Evolutionary conservation across 92 coral and sea anemone genomes (phyloP), one percentile per base, ranked within the genome.

Genomic region (Virgularia gustaviana): DNA sequence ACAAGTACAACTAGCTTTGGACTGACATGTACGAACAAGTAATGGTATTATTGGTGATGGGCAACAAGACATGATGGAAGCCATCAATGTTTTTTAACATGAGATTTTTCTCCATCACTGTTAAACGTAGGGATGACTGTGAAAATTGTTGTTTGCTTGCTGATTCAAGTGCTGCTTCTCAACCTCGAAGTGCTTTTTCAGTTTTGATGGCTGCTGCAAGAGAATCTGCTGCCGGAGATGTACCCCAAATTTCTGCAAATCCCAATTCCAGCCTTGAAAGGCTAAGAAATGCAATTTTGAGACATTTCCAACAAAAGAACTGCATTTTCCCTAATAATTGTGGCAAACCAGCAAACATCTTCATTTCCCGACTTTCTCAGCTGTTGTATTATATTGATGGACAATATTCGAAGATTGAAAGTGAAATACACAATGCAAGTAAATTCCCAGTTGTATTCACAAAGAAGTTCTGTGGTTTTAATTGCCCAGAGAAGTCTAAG

Each of bases 391-490:
- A 63, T 23, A 28, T 63, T 63, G 71, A 63, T 63, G 71, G 71
- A 4, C 71, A 63, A 39, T 63, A 63, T 36, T 70, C 54, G 37
- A 29, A 77, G 30, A 59, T 59, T 59, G 65, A 59, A 2, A 10
- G 55, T 61, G 75, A 56, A 55, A 4, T 54, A 12, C 3, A 34
- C 34, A 65, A 49, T 29, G 20, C 34, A 24, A 44, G 34, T 18
- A 77, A 76, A 33, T 63, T 77, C 57, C 81, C 76, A 33, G 51
- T 28, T 49, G 66, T 65, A 11, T 64, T 77, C 37, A 65, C 49
- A 52, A 52, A 12, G 36, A 65, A n/a, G 27, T 77, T 65, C 9
- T 25, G 37, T 33, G 65, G 76, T 29, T 77, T 65, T 44, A 77
- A 65, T 24, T 57, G 81, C 53, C 81, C 81, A 19, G 81, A 77